A percentile compares a stretch with the other conserved stretches of the same genome.
Conservation (phyloP, 2,113 vertebrate genomes). For the Delphinus delphis region DNA sequence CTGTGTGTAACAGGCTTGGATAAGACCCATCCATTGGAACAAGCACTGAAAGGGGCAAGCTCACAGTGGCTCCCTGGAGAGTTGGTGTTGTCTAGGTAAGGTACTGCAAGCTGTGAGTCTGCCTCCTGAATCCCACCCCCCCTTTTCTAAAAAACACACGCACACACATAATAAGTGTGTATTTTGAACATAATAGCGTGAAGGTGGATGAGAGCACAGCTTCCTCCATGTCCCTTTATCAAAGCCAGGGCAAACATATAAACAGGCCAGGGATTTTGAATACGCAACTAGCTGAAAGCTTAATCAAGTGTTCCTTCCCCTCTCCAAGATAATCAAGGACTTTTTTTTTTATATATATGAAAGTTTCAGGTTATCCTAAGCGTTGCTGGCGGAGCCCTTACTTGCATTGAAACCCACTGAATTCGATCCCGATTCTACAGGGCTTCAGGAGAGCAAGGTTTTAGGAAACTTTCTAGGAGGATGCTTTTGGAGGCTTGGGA, state of each 20-base stretch:
- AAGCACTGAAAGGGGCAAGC: slow-evolving; percentile 58
- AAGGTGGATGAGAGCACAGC: slow-evolving; percentile 56
- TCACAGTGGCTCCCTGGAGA: slow-evolving; percentile 74
- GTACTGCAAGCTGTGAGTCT: slow-evolving; percentile 73
- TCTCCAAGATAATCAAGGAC: background rate
- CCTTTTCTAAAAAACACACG: background rate
- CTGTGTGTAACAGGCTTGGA: slow-evolving; percentile 32
- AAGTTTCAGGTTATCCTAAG: background rate
- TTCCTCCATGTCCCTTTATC: slow-evolving; percentile 52
- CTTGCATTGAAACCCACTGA: background rate
- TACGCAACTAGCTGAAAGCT: background rate
- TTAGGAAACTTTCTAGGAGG: background rate
- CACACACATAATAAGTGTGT: slow-evolving; percentile 9
- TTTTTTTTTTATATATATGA: background rate
- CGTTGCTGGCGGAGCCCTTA: background rate
- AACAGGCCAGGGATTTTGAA: slow-evolving; percentile 55
- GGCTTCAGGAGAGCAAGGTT: background rate
- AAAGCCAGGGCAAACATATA: slow-evolving; percentile 23
- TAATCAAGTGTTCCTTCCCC: background rate
- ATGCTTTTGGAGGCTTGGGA: background rate
- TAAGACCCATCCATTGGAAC: slow-evolving; percentile 69
- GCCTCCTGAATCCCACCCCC: slow-evolving; percentile 59
- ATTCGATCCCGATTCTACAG: background rate
- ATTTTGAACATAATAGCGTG: slow-evolving; percentile 51
- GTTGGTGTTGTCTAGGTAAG: slow-evolving; percentile 74